Conservation (phyloP, 2,888 invertebrate genomes). For the Microplitis manilae region DNA sequence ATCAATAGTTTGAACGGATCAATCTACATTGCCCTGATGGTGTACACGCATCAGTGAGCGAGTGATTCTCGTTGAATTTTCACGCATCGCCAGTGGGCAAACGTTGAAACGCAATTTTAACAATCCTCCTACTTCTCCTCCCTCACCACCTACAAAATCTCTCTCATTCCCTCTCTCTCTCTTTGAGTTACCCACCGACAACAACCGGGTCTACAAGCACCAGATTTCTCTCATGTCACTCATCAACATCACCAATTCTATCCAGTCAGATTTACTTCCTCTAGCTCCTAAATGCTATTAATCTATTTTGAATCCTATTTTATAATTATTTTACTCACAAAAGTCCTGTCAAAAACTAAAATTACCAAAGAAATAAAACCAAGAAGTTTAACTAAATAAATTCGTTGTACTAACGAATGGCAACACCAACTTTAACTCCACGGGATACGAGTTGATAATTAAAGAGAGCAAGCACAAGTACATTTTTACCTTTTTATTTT, state of each 20-base stretch:
- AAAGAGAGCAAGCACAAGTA: neutral
- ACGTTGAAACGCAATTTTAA: slow-evolving; percentile 32
- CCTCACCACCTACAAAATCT: slow-evolving; percentile 21
- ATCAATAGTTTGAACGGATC: slow-evolving; percentile 20
- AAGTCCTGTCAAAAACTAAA: slow-evolving; percentile 9
- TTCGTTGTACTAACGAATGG: slow-evolving; percentile 31
- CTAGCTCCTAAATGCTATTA: neutral
- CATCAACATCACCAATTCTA: slow-evolving; percentile 6
- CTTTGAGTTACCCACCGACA: neutral
- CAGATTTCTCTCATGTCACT: slow-evolving; percentile 26
- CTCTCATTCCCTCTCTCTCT: neutral
- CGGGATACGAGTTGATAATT: slow-evolving; percentile 2
- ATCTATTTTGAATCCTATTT: neutral
- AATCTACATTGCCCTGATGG: slow-evolving; percentile 2
- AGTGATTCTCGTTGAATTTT: slow-evolving; percentile 24
- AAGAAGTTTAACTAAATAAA: neutral
- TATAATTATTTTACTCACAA: neutral
- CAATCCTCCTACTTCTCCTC: slow-evolving; percentile 9
- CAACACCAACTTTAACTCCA: neutral
- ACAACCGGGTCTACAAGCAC: neutral
- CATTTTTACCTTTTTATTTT: neutral
- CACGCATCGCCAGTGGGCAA: slow-evolving; percentile 36
- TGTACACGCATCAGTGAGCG: slow-evolving; percentile 8
- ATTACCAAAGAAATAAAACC: too few species aligned
- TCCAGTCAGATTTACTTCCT: slow-evolving; percentile 11